Base-by-base conservation (phyloP, 1,140 invertebrate species). In the Sitobion miscanthi region DNA sequence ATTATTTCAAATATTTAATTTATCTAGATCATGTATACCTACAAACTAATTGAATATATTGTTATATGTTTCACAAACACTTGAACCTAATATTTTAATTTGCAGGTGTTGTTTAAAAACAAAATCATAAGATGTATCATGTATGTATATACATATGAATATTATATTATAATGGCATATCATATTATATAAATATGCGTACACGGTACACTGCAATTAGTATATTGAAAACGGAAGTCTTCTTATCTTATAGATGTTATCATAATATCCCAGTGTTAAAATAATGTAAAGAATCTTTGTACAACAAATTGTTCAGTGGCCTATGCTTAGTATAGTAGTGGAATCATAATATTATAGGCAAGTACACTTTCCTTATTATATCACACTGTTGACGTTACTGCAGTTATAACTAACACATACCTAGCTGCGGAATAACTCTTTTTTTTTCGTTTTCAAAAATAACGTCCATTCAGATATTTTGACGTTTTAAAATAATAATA, bases 191-290 rank as follows among this genome's bases (percentile, higher is more conserved):
- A 11, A 30, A 0, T n/a, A 77, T 23, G 30, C 25, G 4, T 69
- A 69, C 62, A 69, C 25, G 9, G 4, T 69, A 69, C 62, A 69
- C 25, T 30, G 21, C n/a, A 69, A 69, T 69, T 69, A 69, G 30
- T n/a, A 17, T 77, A 77, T n/a, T n/a, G 30, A 77, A 77, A n/a
- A n/a, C 30, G 30, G 62, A n/a, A 77, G 62, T 77, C 30, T n/a
- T 77, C 62, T 77, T 17, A n/a, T 77, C 62, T 77, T n/a, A n/a
- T 77, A 77, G n/a, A n/a, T 77, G 62, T 77, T 77, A 77, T 77
- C 62, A 77, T 77, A 77, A 77, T n/a, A 77, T n/a, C 9, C 4
- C 30, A 69, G 62, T 77, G 62, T 77, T n/a, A 77, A 77, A 77
- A 77, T 77, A 77, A n/a, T n/a, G 14, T 77, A 17, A 77, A 77